Conservation (phyloP, 2,888 invertebrate genomes). For the Willowsia nigromaculata region DNA sequence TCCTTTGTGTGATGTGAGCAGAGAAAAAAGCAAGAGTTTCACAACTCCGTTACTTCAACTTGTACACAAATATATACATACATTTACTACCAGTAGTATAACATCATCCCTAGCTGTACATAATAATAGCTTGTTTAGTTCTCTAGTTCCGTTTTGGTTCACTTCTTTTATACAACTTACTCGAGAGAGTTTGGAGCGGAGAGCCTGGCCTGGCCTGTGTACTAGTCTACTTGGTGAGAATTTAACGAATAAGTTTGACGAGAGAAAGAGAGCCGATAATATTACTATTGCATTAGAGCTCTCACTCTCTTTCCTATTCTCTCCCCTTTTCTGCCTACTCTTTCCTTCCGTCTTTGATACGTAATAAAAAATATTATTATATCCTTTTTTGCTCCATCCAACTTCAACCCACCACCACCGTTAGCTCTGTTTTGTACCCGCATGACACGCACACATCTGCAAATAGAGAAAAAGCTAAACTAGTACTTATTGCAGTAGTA, state of each 20-base stretch:
- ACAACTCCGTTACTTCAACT: not conserved
- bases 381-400: not conserved
- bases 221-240: not conserved
- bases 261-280: not conserved
- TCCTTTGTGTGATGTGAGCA: no score
- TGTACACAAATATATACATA: not conserved
- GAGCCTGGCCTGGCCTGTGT: not conserved
- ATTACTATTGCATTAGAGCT: no score
- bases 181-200: not conserved
- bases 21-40: not conserved
- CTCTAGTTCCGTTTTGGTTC: not conserved
- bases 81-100: not conserved
- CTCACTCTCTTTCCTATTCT: constrained; percentile 11
- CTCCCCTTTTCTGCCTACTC: not conserved
- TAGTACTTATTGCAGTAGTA: constrained; percentile 7
- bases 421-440: constrained; percentile 41
- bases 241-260: not conserved
- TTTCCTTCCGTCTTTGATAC: constrained; percentile 63
- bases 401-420: not conserved
- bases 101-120: not conserved
- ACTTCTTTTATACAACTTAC: no score
- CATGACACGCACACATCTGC: constrained; percentile 26
- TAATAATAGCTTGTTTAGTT: not conserved
- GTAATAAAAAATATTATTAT: not conserved
- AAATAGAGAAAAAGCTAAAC: not conserved